Evolutionary conservation across 2,797 vertebrate species (phyloP).

Genomic region (Ciconia nigra): DNA sequence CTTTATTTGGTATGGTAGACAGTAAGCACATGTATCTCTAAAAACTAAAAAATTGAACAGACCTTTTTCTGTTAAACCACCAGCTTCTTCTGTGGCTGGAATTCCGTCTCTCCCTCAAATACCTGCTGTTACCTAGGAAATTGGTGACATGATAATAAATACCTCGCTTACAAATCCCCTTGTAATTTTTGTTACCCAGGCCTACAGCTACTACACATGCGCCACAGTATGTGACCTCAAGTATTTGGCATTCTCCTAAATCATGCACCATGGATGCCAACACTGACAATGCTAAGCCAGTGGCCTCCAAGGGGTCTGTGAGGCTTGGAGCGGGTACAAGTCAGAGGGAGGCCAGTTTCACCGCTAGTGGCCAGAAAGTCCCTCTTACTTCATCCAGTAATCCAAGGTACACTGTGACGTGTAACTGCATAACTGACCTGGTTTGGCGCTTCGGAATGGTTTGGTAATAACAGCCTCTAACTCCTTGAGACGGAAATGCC

Average conservation of each 20-base stretch:
- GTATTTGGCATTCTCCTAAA: slow-evolving; percentile 67
- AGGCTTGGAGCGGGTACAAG: slow-evolving; percentile 58
- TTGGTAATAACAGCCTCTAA: slow-evolving; percentile 68
- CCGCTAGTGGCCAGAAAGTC: slow-evolving; percentile 52
- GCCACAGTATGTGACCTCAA: slow-evolving; percentile 56
- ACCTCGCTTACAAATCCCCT: background rate
- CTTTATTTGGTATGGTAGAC: background rate
- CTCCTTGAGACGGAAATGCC: background rate
- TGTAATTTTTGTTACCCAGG: slow-evolving; percentile 72
- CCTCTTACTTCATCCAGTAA: slow-evolving; percentile 63
- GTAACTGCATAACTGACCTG: slow-evolving; percentile 56
- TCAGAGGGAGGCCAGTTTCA: slow-evolving; percentile 51
- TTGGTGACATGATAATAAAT: background rate
- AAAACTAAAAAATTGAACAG: background rate
- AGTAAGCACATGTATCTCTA: background rate
- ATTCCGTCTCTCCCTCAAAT: background rate
- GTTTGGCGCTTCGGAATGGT: slow-evolving; percentile 66
- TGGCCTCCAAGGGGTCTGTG: slow-evolving; percentile 61
- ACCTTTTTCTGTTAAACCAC: background rate
- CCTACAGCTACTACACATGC: slow-evolving; percentile 33
- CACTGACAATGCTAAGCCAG: slow-evolving; percentile 54
- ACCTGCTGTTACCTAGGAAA: background rate
- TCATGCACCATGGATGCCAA: slow-evolving; percentile 38
- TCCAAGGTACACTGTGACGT: slow-evolving; percentile 62
- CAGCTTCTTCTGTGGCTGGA: background rate